These are phyloP conservation scores for Cordylochernes scorpioides DNA, from an alignment of 2,888 invertebrate genomes.

Conservation along the genomic window DNA sequence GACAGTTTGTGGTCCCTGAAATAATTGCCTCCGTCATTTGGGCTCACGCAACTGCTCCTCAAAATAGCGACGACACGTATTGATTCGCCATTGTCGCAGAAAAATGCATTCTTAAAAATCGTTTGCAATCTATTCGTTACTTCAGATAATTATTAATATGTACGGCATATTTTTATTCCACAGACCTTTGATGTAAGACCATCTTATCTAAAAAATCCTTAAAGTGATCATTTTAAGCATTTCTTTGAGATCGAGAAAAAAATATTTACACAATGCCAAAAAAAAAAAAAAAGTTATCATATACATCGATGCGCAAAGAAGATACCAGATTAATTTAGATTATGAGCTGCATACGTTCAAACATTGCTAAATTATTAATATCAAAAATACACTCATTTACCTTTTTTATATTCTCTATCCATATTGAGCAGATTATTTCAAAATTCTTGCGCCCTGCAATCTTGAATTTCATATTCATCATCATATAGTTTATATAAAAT, in stretches of 20 bases:
- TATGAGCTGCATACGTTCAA: constrained; percentile 1
- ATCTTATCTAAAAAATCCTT: not conserved
- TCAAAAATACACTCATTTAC: constrained; percentile 1
- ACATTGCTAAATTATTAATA: constrained; percentile 1
- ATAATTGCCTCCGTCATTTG: no score
- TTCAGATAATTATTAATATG: constrained; percentile 1
- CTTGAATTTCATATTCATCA: not conserved
- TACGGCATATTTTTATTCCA: constrained; percentile 1
- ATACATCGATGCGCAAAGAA: no score
- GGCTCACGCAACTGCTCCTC: no score
- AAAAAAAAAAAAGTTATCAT: no score
- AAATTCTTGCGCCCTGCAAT: constrained; percentile 1
- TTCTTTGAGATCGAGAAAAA: no score
- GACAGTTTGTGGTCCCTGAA: no score
- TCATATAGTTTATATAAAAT: constrained; percentile 1
- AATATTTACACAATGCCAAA: no score
- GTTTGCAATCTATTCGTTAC: constrained; percentile 1
- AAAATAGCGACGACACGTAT: no score
- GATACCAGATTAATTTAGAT: not conserved
- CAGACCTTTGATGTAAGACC: constrained; percentile 2
- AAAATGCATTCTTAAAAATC: no score
- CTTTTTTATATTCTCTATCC: not conserved
- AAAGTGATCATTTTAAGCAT: no score
- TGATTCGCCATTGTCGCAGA: no score
- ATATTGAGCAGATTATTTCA: not conserved